Evolutionary conservation across 2,113 vertebrate genomes (phyloP), one percentile per base, ranked within the genome.

Genomic region (Pollimyrus isidori): DNA sequence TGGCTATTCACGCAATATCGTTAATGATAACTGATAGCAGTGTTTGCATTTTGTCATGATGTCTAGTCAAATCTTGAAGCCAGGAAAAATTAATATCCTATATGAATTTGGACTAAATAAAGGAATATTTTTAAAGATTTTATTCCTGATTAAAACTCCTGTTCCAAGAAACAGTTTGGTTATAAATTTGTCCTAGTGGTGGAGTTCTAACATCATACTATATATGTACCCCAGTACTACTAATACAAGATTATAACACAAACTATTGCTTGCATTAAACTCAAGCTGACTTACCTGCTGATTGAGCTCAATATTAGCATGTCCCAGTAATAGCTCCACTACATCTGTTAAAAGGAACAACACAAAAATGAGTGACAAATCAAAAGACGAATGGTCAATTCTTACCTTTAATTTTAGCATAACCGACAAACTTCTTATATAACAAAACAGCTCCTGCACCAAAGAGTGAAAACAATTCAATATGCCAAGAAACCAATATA

Each of bases 221-320:
- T 15, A 80, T 21, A 39, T 42, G 73, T 2, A 80, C 11, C 17
- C 73, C 17, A 80, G 1, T 80, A 42, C 73, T 19, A 39, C 4
- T 19, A 42, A 80, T 42, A 17, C 35, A 80, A 42, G 73, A 80
- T 76, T 17, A 76, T 39, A 39, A 80, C 69, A 39, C 17, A 76
- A 76, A 39, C 69, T 76, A 76, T 39, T 76, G 30, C 69, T 80
- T 19, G 5, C 73, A 35, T 42, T 80, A 17, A 7, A 80, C 62
- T 80, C 73, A 76, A 76, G 30, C 15, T 19, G 11, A 88, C 93
- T 92, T 83, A 99, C 98, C 98, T 99, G 98, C 91, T 99, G 98
- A 94, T 99, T 98, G 93, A 99, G 93, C 93, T 99, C 98, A 92
- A 99, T 93, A 21, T 96, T 98, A 88, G 97, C 91, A 87, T 98